A percentile compares a stretch with the other conserved stretches of the same genome.
These are phyloP conservation scores for Hemicrepidius hirtus DNA, from an alignment of 2,888 invertebrate genomes.

Conservation along the genomic window DNA sequence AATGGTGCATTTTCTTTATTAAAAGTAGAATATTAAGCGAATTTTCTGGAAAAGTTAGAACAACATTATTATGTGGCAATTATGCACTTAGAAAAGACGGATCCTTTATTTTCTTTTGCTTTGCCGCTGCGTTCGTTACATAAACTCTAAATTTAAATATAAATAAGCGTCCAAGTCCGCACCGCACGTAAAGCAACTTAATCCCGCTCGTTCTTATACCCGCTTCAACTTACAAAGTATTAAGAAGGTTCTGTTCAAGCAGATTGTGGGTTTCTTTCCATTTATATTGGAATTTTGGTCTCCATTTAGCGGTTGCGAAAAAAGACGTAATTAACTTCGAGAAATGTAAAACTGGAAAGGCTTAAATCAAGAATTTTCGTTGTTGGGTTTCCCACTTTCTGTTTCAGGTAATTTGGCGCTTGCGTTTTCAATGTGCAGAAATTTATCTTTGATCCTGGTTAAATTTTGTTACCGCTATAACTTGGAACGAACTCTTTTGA, in stretches of 20 bases:
- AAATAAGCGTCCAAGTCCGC: conserved; percentile 15
- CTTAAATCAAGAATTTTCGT: not conserved
- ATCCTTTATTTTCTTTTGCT: conserved; percentile 14
- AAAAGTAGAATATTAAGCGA: conserved; percentile 7
- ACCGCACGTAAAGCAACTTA: conserved; percentile 14
- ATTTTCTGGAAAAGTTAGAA: conserved; percentile 13
- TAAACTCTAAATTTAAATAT: conserved; percentile 29
- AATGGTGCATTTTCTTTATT: conserved; percentile 14
- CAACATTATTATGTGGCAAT: conserved; percentile 16
- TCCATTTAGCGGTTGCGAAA: conserved; percentile 19
- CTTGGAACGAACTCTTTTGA: conserved; percentile 28
- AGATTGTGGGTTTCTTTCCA: conserved; percentile 27
- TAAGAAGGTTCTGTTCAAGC: conserved; percentile 27
- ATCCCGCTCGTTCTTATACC: conserved; percentile 19
- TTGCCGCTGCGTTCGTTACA: conserved; percentile 5
- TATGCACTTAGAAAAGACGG: conserved; percentile 2
- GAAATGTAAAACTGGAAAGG: conserved; percentile 18
- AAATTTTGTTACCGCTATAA: conserved; percentile 29
- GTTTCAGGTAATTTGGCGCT: conserved; percentile 22
- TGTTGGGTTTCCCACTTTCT: conserved; percentile 8
- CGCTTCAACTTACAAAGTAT: conserved; percentile 22
- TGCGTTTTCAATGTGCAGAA: conserved; percentile 25
- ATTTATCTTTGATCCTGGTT: conserved; percentile 24
- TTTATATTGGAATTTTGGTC: conserved; percentile 24
- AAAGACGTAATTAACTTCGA: conserved; percentile 26